Base-by-base conservation (phyloP, 2,113 vertebrate genomes). In the Phainopepla nitens region DNA sequence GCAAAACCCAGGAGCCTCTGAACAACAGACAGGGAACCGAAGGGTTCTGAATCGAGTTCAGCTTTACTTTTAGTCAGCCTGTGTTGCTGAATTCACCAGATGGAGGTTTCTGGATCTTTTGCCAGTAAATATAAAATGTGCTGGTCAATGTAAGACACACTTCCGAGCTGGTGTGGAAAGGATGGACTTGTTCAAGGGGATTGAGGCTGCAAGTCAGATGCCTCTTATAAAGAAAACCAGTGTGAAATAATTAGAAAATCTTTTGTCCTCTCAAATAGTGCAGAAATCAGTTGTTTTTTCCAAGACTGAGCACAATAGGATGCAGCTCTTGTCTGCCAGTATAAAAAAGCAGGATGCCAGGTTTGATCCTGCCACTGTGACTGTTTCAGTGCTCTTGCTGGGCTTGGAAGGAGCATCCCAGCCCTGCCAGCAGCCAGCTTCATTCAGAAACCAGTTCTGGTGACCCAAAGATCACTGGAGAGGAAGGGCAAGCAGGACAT, bases 301-400 rank as follows among this genome's bases (percentile, higher is more conserved):
- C 79, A 58, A 71, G 61, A 39, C 33, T 27, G 75, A 92, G 58
- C 58, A 82, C 66, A 68, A 72, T 39, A 13, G 57, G 49, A 23
- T 80, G 76, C 39, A 79, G 2, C 13, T 62, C 47, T 66, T 21
- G 41, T 33, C 68, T 88, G 71, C 57, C 53, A 71, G 24, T 44
- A 6, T 17, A 6, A 12, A 31, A n/a, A 61, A 85, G 57, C 44
- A 45, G 45, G 50, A 44, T 73, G 62, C 62, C 4, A 4, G 64
- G 53, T 82, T 85, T 80, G 29, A 28, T 70, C 25, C 76, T 54
- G 36, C 31, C 3, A 1, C 41, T 61, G n/a, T 0, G 1, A 41
- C 42, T 57, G 23, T 47, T 76, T 24, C 0, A 0, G 36, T 65
- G 41, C 56, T 35, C 18, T 50, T 9, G 2, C 27, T 0, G 0